phyloP scores from a whole-genome alignment of 2,888 invertebrate species.

The Pecten maximus region DNA sequence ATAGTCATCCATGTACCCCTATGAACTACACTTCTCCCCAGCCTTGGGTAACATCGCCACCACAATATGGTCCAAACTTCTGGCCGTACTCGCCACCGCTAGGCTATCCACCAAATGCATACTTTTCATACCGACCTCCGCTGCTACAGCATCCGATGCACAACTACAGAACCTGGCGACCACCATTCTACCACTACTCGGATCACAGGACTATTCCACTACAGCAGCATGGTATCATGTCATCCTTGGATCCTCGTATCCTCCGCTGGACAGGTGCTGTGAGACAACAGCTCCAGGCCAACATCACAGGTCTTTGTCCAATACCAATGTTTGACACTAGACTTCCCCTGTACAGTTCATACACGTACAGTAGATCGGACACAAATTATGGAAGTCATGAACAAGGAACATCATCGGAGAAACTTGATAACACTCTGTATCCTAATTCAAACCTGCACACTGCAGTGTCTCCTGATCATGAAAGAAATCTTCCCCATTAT shows the following conservation, averaged over 20 bases:
- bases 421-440: neutral
- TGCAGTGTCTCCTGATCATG: neutral
- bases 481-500: neutral
- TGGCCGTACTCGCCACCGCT: slow-evolving; percentile 1
- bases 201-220: neutral
- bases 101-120: neutral
- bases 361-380: neutral
- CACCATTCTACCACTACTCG: neutral
- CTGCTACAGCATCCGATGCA: neutral
- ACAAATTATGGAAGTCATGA: neutral
- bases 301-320: neutral
- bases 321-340: neutral
- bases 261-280: neutral
- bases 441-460: neutral
- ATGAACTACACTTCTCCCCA: neutral
- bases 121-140: neutral
- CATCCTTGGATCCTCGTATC: neutral
- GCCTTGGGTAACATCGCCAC: neutral
- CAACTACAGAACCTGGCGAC: neutral
- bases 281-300: slow-evolving; percentile 6
- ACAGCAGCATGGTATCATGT: slow-evolving; percentile 30
- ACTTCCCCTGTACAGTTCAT: slow-evolving; percentile 19
- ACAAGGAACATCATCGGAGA: neutral
- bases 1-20: neutral
- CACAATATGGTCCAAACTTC: slow-evolving; percentile 1